Evolutionary conservation across 2,888 invertebrate species (phyloP), one percentile per base, ranked within the genome.

Genomic region (Caenorhabditis angaria): DNA sequence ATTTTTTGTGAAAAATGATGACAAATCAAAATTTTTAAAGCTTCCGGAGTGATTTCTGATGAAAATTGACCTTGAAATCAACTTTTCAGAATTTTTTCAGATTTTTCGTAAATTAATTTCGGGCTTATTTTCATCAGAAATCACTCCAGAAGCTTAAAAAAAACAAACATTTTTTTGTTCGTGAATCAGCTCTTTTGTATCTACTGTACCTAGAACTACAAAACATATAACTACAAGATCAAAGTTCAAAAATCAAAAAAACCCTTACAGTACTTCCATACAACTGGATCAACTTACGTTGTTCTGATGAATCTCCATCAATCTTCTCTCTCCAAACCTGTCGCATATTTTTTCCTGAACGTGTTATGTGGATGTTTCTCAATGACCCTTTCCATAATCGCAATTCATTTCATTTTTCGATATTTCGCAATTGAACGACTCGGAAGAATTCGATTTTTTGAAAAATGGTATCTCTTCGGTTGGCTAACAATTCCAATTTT

Each of bases 401-500:
- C 61, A 25, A 65, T 70, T 10, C 70, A 70, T 48, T 70, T 70
- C 28, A 48, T 65, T 2, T 70, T 61, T 27, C 70, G 70, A 0
- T 70, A 61, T 29, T 65, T 65, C 41, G 70, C 70, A 8, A 18
- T 65, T 3, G 70, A 70, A 35, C 27, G 70, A 64, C 64, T 14
- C 5, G 22, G 25, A 22, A 24, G 62, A 8, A 64, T 69, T 6
- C 24, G 55, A 24, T 68, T 62, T 12, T 68, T 68, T 10, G 62
- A 68, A 14, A 47, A 41, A 24, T 62, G 59, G 58, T 68, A 35
- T 18, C 61, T 68, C n/a, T 22, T 10, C 6, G 56, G 58, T 32
- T 68, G 68, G 68, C 27, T 68, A 0, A 24, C 54, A 8, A 25
- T 68, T 48, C 68, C 68, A 5, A n/a, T 68, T 0, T 0, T 53